Base-by-base conservation (phyloP, 2,888 invertebrate genomes). In the Dryadula phaetusa region DNA sequence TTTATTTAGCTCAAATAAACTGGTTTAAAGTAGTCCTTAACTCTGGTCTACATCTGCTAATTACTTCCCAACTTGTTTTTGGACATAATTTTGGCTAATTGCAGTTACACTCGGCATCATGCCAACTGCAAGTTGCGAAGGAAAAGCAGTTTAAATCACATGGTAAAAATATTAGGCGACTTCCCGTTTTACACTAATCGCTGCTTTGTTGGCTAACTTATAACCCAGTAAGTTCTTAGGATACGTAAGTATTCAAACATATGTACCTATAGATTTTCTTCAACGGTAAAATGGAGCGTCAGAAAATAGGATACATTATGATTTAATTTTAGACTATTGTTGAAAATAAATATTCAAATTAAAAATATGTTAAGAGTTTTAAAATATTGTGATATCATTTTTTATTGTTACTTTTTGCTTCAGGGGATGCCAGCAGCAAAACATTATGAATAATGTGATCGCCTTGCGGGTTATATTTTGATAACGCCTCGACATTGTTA, bases 11-110 rank as follows among this genome's bases (percentile, higher is more conserved):
- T 81, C 79, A 73, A 76, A 77, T 80, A 80, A 85, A 83, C 80
- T 79, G 80, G 78, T 83, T 85, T 80, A 84, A 80, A 80, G 77
- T 73, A 78, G 80, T 85, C 82, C 80, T 83, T 82, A 84, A 84
- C 80, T 85, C 81, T 78, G 76, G 81, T 86, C 85, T 86, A 87
- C 88, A 88, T 87, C 88, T 87, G 86, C 86, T 89, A 90, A 91
- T 90, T 90, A 86, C 87, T 89, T 83, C 82, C 74, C 80, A 88
- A 89, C 85, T 90, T 90, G 90, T 91, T 92, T 90, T 90, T 84
- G 84, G 85, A 84, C 86, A 90, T 88, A 87, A 90, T 90, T 91
- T 88, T 82, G 84, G 89, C 89, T 91, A 92, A 92, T 90, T 90
- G 88, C 89, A 79, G 83, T 84, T 80, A 84, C 81, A 81, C 82